These are phyloP conservation scores for Menidia beryllina DNA, from an alignment of 2,113 vertebrate species.

Conservation along the genomic window DNA sequence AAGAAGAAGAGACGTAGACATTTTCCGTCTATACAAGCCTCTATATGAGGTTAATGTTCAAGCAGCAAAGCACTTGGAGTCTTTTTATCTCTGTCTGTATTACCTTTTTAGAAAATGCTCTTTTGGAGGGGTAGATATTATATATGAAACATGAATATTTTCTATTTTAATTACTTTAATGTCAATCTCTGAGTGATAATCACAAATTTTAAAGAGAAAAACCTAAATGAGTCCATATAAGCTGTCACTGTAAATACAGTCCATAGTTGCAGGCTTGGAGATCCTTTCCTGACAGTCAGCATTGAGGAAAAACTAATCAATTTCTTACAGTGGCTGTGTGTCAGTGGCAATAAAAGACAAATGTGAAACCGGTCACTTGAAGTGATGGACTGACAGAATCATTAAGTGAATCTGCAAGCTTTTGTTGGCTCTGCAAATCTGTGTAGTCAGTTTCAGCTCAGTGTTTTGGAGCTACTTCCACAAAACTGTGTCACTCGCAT, in stretches of 20 bases:
- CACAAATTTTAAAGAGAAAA: no score
- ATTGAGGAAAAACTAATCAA: constrained; percentile 16
- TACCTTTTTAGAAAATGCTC: no score
- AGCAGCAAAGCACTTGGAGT: no score
- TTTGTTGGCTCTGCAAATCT: neutral
- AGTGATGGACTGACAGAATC: constrained; percentile 4
- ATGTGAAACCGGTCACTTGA: neutral
- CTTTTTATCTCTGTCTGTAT: no score
- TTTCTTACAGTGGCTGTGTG: constrained; percentile 12
- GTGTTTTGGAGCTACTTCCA: neutral
- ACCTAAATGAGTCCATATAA: no score
- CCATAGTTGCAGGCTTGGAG: neutral
- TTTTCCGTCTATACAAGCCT: no score
- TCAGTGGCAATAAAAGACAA: constrained; percentile 8
- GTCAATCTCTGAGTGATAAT: no score
- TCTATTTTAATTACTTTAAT: no score
- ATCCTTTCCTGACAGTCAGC: neutral
- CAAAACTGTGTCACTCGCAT: neutral
- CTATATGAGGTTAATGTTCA: no score
- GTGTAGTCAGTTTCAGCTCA: neutral
- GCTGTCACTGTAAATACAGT: neutral
- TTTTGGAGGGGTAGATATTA: no score
- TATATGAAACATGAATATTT: no score
- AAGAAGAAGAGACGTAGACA: no score
- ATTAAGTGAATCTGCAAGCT: neutral